Percentiles rank a stretch among this genome's conserved stretches.
Conservation (phyloP, 2,888 invertebrate genomes). For the Amiota mariae region DNA sequence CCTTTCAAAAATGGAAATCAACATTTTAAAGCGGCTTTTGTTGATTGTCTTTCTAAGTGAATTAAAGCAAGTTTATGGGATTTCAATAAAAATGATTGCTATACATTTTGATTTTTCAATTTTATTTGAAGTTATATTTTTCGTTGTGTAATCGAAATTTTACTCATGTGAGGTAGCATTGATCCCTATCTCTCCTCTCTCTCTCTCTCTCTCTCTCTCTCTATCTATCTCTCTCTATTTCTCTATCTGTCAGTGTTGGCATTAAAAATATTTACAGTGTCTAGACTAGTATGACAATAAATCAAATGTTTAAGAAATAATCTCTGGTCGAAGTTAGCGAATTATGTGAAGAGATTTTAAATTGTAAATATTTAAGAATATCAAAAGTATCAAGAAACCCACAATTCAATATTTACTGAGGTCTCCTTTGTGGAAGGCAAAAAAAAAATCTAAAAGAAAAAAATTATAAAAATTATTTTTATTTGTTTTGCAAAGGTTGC, state of each 20-base stretch:
- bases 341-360: not conserved
- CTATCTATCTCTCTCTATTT: too few relatives aligned
- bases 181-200: too few relatives aligned
- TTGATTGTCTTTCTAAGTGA: not conserved
- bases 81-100: not conserved
- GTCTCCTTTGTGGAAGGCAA: not conserved
- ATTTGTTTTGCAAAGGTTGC: not conserved
- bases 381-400: too few relatives aligned
- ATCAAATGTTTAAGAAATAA: constrained; percentile 51
- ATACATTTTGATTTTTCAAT: not conserved
- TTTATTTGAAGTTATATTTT: too few relatives aligned
- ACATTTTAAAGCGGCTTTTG: not conserved
- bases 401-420: constrained; percentile 12
- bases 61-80: constrained; percentile 14
- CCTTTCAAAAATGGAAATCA: too few relatives aligned
- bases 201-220: too few relatives aligned
- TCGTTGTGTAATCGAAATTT: too few relatives aligned
- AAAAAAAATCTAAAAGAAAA: too few relatives aligned
- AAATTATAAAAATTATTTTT: too few relatives aligned
- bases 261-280: constrained; percentile 67
- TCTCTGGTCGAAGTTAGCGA: not conserved
- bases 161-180: too few relatives aligned
- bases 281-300: constrained; percentile 59
- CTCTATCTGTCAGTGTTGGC: constrained; percentile 37
- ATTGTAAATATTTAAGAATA: too few relatives aligned